These are phyloP conservation scores for Strix aluco DNA, from an alignment of 2,113 vertebrate species.

Conservation along the genomic window DNA sequence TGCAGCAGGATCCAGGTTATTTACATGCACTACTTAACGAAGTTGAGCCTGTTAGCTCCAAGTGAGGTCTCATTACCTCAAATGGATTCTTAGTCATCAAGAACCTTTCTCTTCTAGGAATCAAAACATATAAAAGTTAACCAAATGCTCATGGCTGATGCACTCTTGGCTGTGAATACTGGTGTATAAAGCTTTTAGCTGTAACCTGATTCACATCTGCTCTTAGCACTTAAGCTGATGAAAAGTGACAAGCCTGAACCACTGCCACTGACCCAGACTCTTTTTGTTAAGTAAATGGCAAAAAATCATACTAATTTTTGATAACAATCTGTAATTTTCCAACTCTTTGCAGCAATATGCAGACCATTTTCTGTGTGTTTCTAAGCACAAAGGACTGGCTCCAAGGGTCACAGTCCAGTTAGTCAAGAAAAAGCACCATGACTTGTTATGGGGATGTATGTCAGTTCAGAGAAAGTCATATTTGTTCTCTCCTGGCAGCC, in stretches of 20 bases:
- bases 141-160: slow-evolving; percentile 35
- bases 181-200: slow-evolving; percentile 65
- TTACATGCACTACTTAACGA: background rate
- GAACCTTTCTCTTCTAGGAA: slow-evolving; percentile 50
- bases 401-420: background rate
- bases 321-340: slow-evolving; percentile 61
- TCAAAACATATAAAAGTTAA: slow-evolving; percentile 43
- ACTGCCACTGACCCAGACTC: slow-evolving; percentile 43
- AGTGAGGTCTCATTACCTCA: slow-evolving; percentile 46
- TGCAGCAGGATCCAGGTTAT: background rate
- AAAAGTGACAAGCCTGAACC: slow-evolving; percentile 65
- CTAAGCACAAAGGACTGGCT: background rate
- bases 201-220: slow-evolving; percentile 70
- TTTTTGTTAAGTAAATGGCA: slow-evolving; percentile 52
- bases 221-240: slow-evolving; percentile 63
- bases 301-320: slow-evolving; percentile 56
- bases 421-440: background rate
- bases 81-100: slow-evolving; percentile 52
- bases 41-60: slow-evolving; percentile 15
- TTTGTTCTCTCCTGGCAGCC: background rate
- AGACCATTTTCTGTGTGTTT: background rate
- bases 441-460: background rate
- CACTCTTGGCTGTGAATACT: slow-evolving; percentile 60
- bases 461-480: background rate
- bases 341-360: background rate